Percentiles rank a stretch among this genome's conserved stretches.
Evolutionary conservation across 2,888 invertebrate genomes (phyloP).

Genomic region (Scaptomyza cyrtandrae): DNA sequence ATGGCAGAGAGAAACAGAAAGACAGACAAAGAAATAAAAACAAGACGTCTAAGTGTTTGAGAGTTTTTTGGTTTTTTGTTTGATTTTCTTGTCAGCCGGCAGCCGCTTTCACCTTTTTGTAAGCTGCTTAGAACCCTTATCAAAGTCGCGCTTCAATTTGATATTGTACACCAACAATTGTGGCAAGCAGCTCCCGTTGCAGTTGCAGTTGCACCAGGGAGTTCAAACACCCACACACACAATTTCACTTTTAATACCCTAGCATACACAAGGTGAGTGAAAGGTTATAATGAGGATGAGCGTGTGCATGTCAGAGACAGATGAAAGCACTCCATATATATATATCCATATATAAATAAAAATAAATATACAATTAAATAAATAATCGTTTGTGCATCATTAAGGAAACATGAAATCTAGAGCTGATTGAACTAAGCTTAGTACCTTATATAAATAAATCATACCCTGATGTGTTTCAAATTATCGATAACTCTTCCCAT

Average conservation of each 20-base stretch:
- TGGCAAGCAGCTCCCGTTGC: slow-evolving; percentile 24
- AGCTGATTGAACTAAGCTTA: too few species aligned
- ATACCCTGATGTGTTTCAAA: too few species aligned
- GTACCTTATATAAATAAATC: too few species aligned
- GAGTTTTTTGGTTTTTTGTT: background rate
- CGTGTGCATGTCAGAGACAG: background rate
- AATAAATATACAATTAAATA: too few species aligned
- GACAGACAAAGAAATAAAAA: background rate
- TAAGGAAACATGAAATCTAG: too few species aligned
- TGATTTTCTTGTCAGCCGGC: slow-evolving; percentile 1
- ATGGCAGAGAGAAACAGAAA: background rate
- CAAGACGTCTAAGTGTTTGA: background rate
- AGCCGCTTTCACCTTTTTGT: slow-evolving; percentile 53
- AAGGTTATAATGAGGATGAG: background rate
- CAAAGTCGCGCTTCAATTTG: slow-evolving; percentile 53
- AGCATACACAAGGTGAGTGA: background rate
- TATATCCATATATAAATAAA: too few species aligned
- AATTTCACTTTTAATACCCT: slow-evolving; percentile 61
- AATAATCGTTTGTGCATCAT: too few species aligned
- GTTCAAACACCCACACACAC: slow-evolving; percentile 56
- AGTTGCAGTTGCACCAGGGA: background rate
- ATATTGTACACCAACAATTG: slow-evolving; percentile 12
- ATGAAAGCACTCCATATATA: too few species aligned
- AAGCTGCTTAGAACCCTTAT: slow-evolving; percentile 72
- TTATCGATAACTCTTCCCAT: background rate